A percentile compares a stretch with the other conserved stretches of the same genome.
Conservation (phyloP, 2,113 vertebrate species). For the Phrynosoma blainvillii region DNA sequence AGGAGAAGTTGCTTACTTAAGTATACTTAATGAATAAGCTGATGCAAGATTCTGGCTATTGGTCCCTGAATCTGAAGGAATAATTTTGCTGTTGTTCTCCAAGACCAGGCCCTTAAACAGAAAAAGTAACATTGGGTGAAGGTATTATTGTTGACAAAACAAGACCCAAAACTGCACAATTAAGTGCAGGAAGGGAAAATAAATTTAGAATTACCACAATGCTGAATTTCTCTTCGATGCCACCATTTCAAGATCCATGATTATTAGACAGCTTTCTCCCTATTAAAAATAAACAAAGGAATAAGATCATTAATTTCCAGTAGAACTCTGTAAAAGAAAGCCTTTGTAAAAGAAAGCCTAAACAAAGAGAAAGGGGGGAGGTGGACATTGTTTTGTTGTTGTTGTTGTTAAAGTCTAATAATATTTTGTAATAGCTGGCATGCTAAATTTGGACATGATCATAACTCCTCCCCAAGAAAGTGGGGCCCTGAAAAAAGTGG, state of each 20-base stretch:
- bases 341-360: background rate
- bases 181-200: background rate
- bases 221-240: background rate
- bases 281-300: conserved; percentile 4
- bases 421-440: background rate
- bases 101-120: background rate
- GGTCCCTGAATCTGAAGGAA: background rate
- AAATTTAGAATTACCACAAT: conserved; percentile 1
- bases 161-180: background rate
- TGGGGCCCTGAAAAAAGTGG: background rate
- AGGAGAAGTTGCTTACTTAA: no score
- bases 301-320: background rate
- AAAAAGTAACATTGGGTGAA: background rate
- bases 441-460: background rate
- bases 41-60: background rate
- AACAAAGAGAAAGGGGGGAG: background rate
- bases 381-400: background rate
- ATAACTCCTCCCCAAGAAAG: background rate
- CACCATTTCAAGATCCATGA: background rate
- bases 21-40: no score
- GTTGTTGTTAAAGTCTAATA: background rate
- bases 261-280: background rate
- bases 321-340: background rate
- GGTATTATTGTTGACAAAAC: background rate
- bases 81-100: background rate